Evolutionary conservation across 2,888 invertebrate genomes (phyloP), one percentile per base, ranked within the genome.

Genomic region (Cepaea hortensis): DNA sequence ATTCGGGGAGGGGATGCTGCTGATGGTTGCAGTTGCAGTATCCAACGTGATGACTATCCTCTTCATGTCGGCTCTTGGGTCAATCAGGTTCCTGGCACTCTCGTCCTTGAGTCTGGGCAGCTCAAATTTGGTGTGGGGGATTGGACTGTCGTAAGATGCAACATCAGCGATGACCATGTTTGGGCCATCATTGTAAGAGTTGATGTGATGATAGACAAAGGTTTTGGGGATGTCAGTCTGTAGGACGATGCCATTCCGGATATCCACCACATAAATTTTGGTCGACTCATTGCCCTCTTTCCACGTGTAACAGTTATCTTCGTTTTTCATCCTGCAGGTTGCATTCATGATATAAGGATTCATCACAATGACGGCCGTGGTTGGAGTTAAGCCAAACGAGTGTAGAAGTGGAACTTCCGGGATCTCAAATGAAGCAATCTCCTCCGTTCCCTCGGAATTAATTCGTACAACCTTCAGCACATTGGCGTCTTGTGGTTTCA

Each of bases 361-460:
- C 9, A 91, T 92, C 82, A 93, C 91, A 18, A 94, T 85, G 48
- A 94, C 89, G 55, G 90, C 93, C 85, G 91, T 92, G 68, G 91
- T 89, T 81, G 90, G 62, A 0, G 93, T 92, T 3, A 91, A 89
- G 3, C 92, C 92, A 85, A 94, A 92, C 0, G 92, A 92, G 86
- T 94, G 94, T 92, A 94, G 93, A 88, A 93, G 93, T 0, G 93
- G 93, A 11, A 93, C 88, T 48, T 87, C 88, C 23, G 90, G 90
- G 55, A 92, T 91, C 2, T 84, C 48, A 91, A 92, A 92, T 15
- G 87, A 83, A 0, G 92, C 91, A 23, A 93, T 89, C 7, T 90
- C 87, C 80, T 93, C 91, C 9, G 92, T 87, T 4, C 91, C 87
- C 6, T 87, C 46, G 1, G 92, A 91, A 77, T 88, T 89, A 7